A percentile compares a stretch with the other conserved stretches of the same genome.
Conservation (phyloP, 2,888 invertebrate genomes). For the Thumatha senex region DNA sequence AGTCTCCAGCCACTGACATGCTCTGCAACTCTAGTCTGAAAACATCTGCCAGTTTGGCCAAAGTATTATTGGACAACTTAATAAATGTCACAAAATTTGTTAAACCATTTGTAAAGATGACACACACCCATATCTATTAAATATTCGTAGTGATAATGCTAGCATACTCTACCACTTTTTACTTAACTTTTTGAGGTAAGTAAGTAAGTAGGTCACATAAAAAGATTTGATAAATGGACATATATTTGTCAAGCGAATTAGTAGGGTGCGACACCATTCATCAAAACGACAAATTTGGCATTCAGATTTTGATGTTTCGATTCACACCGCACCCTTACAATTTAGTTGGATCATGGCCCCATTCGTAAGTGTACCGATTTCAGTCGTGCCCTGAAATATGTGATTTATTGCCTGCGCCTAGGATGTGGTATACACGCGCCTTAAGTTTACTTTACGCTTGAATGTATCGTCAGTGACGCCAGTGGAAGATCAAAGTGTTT, state of each 20-base stretch:
- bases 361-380: slow-evolving; percentile 48
- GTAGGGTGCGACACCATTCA: slow-evolving; percentile 52
- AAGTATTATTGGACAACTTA: no score
- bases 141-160: no score
- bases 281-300: slow-evolving; percentile 52
- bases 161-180: no score
- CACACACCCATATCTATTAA: no score
- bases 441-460: slow-evolving; percentile 22
- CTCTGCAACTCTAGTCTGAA: no score
- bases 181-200: no score
- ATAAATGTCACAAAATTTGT: no score
- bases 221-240: slow-evolving; percentile 22
- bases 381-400: slow-evolving; percentile 20
- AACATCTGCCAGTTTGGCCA: no score
- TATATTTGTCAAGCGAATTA: slow-evolving; percentile 26
- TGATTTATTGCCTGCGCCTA: slow-evolving; percentile 20
- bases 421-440: slow-evolving; percentile 10
- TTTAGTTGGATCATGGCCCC: slow-evolving; percentile 40
- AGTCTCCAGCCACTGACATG: no score
- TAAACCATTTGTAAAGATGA: no score
- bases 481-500: slow-evolving; percentile 57
- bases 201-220: background rate
- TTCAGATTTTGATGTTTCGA: slow-evolving; percentile 51
- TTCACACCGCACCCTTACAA: slow-evolving; percentile 41
- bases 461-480: slow-evolving; percentile 33